Base-by-base conservation (phyloP, 2,797 vertebrate genomes). In the Geotrypetes seraphini region DNA sequence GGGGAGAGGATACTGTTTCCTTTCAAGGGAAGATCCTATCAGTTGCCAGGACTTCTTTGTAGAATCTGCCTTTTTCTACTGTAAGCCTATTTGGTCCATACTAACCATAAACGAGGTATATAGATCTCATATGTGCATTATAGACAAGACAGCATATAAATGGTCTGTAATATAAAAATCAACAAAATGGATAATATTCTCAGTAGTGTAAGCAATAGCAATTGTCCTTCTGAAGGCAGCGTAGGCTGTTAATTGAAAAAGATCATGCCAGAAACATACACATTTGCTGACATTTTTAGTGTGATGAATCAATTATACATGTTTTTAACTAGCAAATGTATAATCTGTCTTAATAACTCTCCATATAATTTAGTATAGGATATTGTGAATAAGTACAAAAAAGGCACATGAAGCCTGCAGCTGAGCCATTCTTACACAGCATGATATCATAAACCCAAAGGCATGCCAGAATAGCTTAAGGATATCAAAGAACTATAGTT, bases 381-480 rank as follows among this genome's bases (percentile, higher is more conserved):
- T 36, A 33, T 13, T 55, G 33, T 55, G 16, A 63, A 53, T 56
- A 37, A 32, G 25, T 53, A 56, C 43, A 50, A 68, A 39, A 67
- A 73, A 75, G 60, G 50, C 59, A 64, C 60, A 57, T 33, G 65
- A 53, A 66, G 69, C 43, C 47, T 47, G 19, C 34, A 53, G 53
- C 31, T 56, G 51, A 69, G 57, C 57, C 46, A 54, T 59, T 66
- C 47, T 67, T 61, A 52, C 64, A 58, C 66, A 75, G 70, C 63
- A 52, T 69, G 70, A 53, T 64, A 60, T 55, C 63, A 72, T 60
- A 66, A 73, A 60, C 36, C 49, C 41, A 59, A 51, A 67, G 57
- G 53, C 67, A 69, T 62, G 65, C 39, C 51, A 59, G 39, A 65
- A 68, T 24, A 19, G 47, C 53, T 62, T 38, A 33, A 22, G 45